Conservation (phyloP, 2,113 vertebrate genomes). For the Pipra filicauda region DNA sequence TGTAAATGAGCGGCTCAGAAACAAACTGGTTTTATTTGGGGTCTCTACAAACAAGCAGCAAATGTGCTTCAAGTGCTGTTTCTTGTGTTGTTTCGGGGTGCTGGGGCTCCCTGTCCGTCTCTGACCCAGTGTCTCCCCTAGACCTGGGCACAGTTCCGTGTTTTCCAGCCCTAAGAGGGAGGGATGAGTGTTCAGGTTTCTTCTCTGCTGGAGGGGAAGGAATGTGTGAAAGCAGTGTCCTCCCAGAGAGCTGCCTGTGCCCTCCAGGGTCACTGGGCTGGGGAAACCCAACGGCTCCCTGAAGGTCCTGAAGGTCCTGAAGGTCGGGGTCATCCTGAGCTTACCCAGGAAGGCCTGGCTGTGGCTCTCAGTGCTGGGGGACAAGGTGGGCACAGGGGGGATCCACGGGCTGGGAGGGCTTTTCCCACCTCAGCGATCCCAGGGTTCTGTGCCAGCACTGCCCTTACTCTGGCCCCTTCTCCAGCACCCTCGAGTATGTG, state of each 20-base stretch:
- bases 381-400: neutral
- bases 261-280: rapidly evolving
- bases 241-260: neutral
- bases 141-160: neutral
- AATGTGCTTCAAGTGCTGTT: neutral
- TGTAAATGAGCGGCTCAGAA: neutral
- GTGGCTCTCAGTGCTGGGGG: neutral
- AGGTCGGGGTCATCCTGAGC: too few relatives aligned
- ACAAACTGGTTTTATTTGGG: neutral
- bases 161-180: neutral
- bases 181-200: neutral
- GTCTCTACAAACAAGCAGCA: neutral
- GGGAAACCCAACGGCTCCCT: rapidly evolving
- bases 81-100: neutral
- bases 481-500: rapidly evolving
- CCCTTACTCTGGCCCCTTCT: neutral
- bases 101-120: neutral
- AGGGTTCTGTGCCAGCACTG: neutral
- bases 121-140: neutral
- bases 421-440: neutral
- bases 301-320: too few relatives aligned
- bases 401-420: neutral
- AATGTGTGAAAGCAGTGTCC: neutral
- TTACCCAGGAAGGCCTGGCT: rapidly evolving
- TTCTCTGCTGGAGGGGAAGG: neutral